These are phyloP conservation scores for Galeruca laticollis DNA, from an alignment of 2,888 invertebrate genomes.

Conservation along the genomic window DNA sequence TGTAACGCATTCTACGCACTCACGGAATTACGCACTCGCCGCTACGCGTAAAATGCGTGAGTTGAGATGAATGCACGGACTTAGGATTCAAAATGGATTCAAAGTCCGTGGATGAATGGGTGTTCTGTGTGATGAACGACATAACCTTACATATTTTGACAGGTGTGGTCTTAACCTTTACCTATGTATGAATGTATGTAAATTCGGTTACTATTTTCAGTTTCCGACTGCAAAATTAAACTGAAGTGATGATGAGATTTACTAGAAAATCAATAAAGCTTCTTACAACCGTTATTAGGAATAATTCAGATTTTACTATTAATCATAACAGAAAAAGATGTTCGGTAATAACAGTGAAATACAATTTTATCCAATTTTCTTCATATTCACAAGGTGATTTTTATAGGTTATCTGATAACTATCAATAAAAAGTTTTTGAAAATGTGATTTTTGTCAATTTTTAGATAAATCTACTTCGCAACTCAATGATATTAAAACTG, in stretches of 20 bases:
- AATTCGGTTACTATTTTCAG: too few relatives aligned
- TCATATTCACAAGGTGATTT: constrained; percentile 38
- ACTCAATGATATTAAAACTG: constrained; percentile 41
- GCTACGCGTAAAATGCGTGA: too few relatives aligned
- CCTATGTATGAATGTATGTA: too few relatives aligned
- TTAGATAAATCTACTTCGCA: background rate
- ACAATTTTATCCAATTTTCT: constrained; percentile 42
- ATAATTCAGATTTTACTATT: constrained; percentile 43
- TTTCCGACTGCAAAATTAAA: background rate
- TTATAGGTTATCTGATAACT: constrained; percentile 38
- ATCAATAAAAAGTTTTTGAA: constrained; percentile 5
- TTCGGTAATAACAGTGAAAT: constrained; percentile 40
- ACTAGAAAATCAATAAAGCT: constrained; percentile 46
- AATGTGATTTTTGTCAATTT: constrained; percentile 11
- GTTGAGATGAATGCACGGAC: too few relatives aligned
- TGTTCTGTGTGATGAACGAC: too few relatives aligned
- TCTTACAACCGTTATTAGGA: constrained; percentile 47
- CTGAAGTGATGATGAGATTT: constrained; percentile 50
- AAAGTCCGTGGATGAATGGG: too few relatives aligned
- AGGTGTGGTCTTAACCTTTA: too few relatives aligned
- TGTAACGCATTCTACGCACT: too few relatives aligned
- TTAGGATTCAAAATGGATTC: too few relatives aligned
- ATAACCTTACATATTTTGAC: too few relatives aligned
- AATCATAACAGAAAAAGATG: constrained; percentile 40
- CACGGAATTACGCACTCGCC: too few relatives aligned